A percentile compares a stretch with the other conserved stretches of the same genome.
These are phyloP conservation scores for Danaus chrysippus DNA, from an alignment of 2,888 invertebrate genomes.

Conservation along the genomic window DNA sequence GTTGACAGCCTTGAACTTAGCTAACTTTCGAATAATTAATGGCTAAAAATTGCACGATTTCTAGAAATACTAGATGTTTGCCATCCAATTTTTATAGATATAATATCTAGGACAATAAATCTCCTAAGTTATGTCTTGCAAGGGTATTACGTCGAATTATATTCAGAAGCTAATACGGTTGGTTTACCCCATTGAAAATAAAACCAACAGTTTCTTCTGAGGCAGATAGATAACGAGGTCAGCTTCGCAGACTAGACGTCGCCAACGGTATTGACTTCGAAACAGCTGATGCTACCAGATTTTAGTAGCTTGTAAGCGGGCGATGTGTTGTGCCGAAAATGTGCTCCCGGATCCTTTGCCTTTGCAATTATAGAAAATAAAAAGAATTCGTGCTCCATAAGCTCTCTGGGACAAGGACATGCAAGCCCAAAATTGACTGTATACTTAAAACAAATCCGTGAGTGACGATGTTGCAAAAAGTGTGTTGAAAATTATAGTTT, in stretches of 20 bases:
- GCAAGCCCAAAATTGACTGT: not conserved
- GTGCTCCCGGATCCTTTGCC: constrained; percentile 13
- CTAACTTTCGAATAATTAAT: too few species aligned
- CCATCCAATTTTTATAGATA: not conserved
- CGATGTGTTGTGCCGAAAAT: constrained; percentile 41
- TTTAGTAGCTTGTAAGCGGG: constrained; percentile 51
- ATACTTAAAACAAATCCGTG: not conserved
- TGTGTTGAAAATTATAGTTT: not conserved
- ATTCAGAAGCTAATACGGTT: constrained; percentile 9
- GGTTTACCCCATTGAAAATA: constrained; percentile 20
- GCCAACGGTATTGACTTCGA: constrained; percentile 69
- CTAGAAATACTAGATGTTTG: not conserved
- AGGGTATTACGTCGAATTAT: not conserved
- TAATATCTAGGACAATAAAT: not conserved
- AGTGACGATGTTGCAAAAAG: not conserved
- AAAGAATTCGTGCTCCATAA: too few species aligned
- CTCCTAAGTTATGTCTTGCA: not conserved
- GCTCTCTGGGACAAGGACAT: not conserved
- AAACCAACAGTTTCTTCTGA: constrained; percentile 32
- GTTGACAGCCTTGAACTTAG: not conserved
- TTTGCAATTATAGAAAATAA: not conserved
- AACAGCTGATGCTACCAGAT: constrained; percentile 68
- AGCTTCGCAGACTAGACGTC: constrained; percentile 66
- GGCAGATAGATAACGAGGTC: constrained; percentile 66
- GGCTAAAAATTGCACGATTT: too few species aligned